phyloP scores from a whole-genome alignment of 2,888 invertebrate genomes.

The Tenthredo notha region DNA sequence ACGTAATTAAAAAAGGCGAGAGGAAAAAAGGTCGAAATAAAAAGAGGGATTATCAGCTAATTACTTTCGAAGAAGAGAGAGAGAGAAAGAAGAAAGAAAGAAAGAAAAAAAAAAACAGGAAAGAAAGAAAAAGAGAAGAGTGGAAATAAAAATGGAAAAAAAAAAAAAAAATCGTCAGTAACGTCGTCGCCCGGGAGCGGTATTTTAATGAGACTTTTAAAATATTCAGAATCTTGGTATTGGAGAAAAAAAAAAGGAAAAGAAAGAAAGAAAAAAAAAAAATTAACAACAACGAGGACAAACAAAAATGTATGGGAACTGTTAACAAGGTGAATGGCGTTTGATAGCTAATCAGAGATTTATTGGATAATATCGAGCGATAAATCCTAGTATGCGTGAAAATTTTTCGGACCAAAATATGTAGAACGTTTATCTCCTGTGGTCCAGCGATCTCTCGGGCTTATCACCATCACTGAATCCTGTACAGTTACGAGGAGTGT shows the following conservation, averaged over 20 bases:
- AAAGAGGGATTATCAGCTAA: conserved; percentile 29
- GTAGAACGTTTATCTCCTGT: conserved; percentile 24
- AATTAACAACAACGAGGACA: not conserved
- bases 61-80: not conserved
- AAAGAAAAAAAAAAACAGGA: not conserved
- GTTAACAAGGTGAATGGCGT: not conserved
- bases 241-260: not conserved
- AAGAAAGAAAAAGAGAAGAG: not conserved
- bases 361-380: not conserved
- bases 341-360: not conserved
- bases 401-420: not conserved
- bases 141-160: not conserved
- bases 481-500: not conserved
- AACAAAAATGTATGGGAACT: not conserved
- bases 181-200: not conserved
- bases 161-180: not conserved
- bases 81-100: not conserved
- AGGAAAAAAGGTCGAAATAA: not conserved
- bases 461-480: not conserved
- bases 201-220: conserved; percentile 13
- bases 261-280: not conserved
- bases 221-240: not conserved
- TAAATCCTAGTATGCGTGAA: not conserved
- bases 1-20: conserved; percentile 1
- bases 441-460: conserved; percentile 1